Conservation (phyloP, 1,140 invertebrate genomes). For the Amyelois transitella region DNA sequence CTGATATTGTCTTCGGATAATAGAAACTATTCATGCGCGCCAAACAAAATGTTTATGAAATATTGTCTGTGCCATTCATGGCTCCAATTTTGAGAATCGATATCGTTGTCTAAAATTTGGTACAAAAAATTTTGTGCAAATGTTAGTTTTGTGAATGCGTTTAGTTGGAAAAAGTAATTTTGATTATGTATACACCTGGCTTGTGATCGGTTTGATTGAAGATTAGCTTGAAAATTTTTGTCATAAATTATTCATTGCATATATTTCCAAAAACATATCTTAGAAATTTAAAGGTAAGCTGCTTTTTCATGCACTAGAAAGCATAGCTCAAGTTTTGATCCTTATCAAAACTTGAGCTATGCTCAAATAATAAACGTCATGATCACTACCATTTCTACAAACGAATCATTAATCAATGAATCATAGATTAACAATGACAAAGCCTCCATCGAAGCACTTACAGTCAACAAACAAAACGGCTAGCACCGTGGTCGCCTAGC, state of each 20-base stretch:
- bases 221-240: too few relatives aligned
- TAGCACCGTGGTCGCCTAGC: neutral
- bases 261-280: too few relatives aligned
- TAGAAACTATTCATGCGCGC: constrained; percentile 14
- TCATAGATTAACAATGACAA: neutral
- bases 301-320: too few relatives aligned
- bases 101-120: constrained; percentile 9
- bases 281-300: too few relatives aligned
- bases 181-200: neutral
- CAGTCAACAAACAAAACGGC: neutral
- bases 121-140: constrained; percentile 22
- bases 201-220: too few relatives aligned
- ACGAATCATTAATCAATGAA: neutral
- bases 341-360: too few relatives aligned
- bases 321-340: too few relatives aligned
- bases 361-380: too few relatives aligned
- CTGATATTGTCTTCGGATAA: constrained; percentile 32
- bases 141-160: neutral
- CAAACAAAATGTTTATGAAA: constrained; percentile 26
- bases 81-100: constrained; percentile 21
- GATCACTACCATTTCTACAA: too few relatives aligned
- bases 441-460: neutral
- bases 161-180: neutral
- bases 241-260: too few relatives aligned
- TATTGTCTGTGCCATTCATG: constrained; percentile 28